Conservation (phyloP, 1,140 invertebrate genomes). For the Dendrolimus kikuchii region DNA sequence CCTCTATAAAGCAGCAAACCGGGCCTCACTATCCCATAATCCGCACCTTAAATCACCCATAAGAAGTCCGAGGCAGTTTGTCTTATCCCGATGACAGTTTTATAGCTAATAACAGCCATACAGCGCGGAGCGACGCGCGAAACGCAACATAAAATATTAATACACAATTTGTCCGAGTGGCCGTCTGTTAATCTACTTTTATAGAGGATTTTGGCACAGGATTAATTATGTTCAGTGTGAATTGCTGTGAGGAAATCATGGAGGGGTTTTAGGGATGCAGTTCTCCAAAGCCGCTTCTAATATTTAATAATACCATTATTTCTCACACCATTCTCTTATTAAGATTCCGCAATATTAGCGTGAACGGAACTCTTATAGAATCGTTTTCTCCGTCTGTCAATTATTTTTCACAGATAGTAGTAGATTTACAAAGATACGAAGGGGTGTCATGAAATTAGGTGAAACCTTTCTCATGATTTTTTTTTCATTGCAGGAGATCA, state of each 20-base stretch:
- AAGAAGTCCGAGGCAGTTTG: conserved; percentile 43
- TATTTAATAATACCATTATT: too few relatives aligned
- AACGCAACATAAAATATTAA: conserved; percentile 62
- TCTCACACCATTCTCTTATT: too few relatives aligned
- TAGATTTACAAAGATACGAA: too few relatives aligned
- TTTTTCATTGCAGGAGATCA: too few relatives aligned
- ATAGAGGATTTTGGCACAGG: conserved; percentile 34
- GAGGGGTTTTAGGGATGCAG: too few relatives aligned
- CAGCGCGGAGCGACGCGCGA: neutral
- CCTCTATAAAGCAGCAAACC: neutral
- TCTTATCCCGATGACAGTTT: conserved; percentile 59
- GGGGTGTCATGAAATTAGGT: too few relatives aligned
- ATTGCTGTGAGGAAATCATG: neutral
- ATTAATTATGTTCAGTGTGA: conserved; percentile 39
- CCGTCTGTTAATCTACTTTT: conserved; percentile 58
- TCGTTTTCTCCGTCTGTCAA: too few relatives aligned
- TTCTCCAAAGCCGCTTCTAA: too few relatives aligned
- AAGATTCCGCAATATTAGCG: too few relatives aligned
- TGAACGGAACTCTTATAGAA: too few relatives aligned
- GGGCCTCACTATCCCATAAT: conserved; percentile 34
- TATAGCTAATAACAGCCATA: conserved; percentile 27
- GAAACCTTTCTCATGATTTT: too few relatives aligned
- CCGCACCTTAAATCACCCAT: conserved; percentile 56
- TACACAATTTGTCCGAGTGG: conserved; percentile 65
- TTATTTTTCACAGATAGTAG: too few relatives aligned